Percentiles rank a stretch among this genome's conserved stretches.
These are phyloP conservation scores for Otus scops DNA, from an alignment of 2,797 vertebrate species.

Conservation along the genomic window DNA sequence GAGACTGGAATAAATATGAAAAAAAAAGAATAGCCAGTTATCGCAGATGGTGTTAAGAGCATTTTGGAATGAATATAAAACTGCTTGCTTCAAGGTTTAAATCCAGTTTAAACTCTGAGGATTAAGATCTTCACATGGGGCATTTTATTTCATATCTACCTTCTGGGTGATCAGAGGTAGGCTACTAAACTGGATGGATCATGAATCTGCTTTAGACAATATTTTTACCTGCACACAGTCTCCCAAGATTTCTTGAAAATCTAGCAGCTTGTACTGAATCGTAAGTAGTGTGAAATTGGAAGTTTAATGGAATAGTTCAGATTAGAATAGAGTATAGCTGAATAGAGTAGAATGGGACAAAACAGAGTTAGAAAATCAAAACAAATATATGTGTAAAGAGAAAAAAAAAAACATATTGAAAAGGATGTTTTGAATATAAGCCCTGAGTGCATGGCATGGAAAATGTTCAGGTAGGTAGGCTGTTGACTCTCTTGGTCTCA, in stretches of 20 bases:
- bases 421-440: background rate
- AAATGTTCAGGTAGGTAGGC: background rate
- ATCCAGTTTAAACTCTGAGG: background rate
- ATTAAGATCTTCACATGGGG: constrained; percentile 15
- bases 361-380: background rate
- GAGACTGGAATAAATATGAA: background rate
- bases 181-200: background rate
- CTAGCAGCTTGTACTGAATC: background rate
- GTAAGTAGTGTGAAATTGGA: background rate
- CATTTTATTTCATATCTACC: background rate
- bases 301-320: background rate
- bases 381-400: background rate
- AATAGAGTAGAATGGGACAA: background rate
- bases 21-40: background rate
- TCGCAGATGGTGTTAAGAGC: background rate
- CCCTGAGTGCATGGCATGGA: background rate
- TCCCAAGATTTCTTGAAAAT: background rate
- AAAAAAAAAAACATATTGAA: background rate
- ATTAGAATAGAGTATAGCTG: background rate
- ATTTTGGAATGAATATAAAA: background rate
- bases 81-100: background rate
- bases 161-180: background rate
- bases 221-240: background rate
- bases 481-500: background rate
- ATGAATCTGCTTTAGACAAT: background rate